A percentile compares a stretch with the other conserved stretches of the same genome.
These are phyloP conservation scores for Anagyrus pseudococci DNA, from an alignment of 2,888 invertebrate genomes.

Conservation along the genomic window DNA sequence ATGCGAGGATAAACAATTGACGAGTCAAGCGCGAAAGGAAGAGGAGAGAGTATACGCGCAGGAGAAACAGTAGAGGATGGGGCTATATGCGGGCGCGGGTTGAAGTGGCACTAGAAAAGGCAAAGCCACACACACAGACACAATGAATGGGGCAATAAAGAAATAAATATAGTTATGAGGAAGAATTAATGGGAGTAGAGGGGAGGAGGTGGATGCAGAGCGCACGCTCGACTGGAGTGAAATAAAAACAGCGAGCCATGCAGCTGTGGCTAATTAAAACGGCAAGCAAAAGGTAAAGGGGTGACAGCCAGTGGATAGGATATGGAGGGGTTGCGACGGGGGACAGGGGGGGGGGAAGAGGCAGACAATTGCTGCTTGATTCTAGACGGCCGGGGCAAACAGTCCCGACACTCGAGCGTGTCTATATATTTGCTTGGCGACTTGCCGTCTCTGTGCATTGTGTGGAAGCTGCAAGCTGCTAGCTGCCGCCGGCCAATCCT, in stretches of 20 bases:
- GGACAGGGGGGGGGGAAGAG: slow-evolving; percentile 33
- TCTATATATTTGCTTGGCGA: slow-evolving; percentile 38
- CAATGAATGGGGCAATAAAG: too few relatives aligned
- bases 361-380: too few relatives aligned
- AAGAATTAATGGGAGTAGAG: not conserved
- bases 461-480: slow-evolving; percentile 14
- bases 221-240: not conserved
- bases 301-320: not conserved
- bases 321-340: slow-evolving; percentile 29
- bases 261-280: slow-evolving; percentile 25
- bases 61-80: too few relatives aligned
- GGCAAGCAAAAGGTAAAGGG: slow-evolving; percentile 8
- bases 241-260: slow-evolving; percentile 1
- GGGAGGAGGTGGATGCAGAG: not conserved
- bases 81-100: too few relatives aligned
- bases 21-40: too few relatives aligned
- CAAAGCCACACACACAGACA: too few relatives aligned
- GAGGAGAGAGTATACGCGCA: too few relatives aligned
- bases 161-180: not conserved
- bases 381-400: slow-evolving; percentile 4
- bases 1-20: too few relatives aligned
- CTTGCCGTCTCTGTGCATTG: slow-evolving; percentile 22
- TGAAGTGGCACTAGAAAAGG: too few relatives aligned
- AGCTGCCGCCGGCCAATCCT: slow-evolving; percentile 38
- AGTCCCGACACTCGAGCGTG: not conserved